Percentiles rank a stretch among this genome's conserved stretches.
Evolutionary conservation across 2,888 invertebrate species (phyloP).

Genomic region (Parnassius apollo): DNA sequence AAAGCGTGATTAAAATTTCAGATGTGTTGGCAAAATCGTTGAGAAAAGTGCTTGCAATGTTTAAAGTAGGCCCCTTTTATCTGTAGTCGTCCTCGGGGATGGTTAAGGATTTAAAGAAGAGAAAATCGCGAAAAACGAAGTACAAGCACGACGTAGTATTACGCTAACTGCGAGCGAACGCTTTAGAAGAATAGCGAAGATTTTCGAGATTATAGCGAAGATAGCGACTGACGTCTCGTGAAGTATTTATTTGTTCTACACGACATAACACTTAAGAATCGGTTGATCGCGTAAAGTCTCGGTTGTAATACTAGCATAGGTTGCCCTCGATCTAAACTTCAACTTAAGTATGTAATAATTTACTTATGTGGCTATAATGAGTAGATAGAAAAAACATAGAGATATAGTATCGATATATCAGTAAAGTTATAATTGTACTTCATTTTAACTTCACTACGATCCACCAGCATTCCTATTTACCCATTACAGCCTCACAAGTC

Average conservation of each 20-base stretch:
- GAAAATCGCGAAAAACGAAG: constrained; percentile 48
- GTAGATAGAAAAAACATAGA: too few species aligned
- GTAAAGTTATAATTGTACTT: too few species aligned
- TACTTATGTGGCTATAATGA: too few species aligned
- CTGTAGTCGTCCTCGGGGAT: constrained; percentile 53
- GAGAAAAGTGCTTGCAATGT: constrained; percentile 50
- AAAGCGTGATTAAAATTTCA: constrained; percentile 60
- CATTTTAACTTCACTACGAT: too few species aligned
- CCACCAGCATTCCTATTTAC: too few species aligned
- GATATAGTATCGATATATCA: too few species aligned
- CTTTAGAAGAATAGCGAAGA: constrained; percentile 45
- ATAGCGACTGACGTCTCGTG: constrained; percentile 39
- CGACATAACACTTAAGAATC: constrained; percentile 22
- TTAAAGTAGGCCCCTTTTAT: constrained; percentile 63
- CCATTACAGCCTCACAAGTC: too few species aligned
- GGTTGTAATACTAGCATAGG: background rate
- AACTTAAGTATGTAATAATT: background rate
- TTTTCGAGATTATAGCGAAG: constrained; percentile 46
- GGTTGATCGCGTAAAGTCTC: background rate
- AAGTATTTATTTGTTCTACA: constrained; percentile 47
- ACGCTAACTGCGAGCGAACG: constrained; percentile 34
- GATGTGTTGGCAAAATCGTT: constrained; percentile 53
- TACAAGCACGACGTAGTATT: constrained; percentile 40
- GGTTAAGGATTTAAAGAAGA: constrained; percentile 62
- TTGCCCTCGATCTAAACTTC: background rate